Base-by-base conservation (phyloP, 1,140 invertebrate species). In the Eulimnadia texana region DNA sequence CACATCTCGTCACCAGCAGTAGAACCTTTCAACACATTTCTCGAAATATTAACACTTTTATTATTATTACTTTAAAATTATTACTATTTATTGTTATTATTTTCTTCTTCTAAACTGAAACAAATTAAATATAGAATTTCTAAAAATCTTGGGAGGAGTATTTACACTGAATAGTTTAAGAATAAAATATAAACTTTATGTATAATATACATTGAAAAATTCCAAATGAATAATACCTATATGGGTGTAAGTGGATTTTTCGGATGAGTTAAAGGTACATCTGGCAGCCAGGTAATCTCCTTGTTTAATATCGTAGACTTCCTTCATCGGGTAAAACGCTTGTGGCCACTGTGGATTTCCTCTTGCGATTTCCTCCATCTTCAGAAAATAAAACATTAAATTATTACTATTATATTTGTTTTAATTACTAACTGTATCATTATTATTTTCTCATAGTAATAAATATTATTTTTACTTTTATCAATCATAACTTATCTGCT, bases 1-100 rank as follows among this genome's bases (percentile, higher is more conserved):
- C 82, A 84, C 82, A 84, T 84, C 70, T 84, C 83, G 71, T 84
- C 81, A 27, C 71, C 74, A 16, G 78, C 73, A 10, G 78, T 80
- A 16, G 73, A 66, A 27, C 81, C 79, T 68, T 51, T 42, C 33
- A 42, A 42, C 16, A 42, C 33, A 42, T 13, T 11, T 33, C 62
- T 53, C 47, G 6, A 51, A 65, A 23, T 29, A 16, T 27, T 20
- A 16, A 52, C 20, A 62, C 6, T 50, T 25, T 16, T 2, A 10
- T 63, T 52, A n/a, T 24, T 58, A 50, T 10, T 24, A 54, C 20
- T 57, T 23, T 51, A 49, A 61, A n/a, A n/a, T n/a, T n/a, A n/a
- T n/a, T n/a, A n/a, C n/a, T n/a, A n/a, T n/a, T n/a, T n/a, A n/a
- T n/a, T n/a, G n/a, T n/a, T n/a, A n/a, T n/a, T n/a, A n/a, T n/a